Conservation (phyloP, 2,113 vertebrate species). For the Tympanuchus pallidicinctus region DNA sequence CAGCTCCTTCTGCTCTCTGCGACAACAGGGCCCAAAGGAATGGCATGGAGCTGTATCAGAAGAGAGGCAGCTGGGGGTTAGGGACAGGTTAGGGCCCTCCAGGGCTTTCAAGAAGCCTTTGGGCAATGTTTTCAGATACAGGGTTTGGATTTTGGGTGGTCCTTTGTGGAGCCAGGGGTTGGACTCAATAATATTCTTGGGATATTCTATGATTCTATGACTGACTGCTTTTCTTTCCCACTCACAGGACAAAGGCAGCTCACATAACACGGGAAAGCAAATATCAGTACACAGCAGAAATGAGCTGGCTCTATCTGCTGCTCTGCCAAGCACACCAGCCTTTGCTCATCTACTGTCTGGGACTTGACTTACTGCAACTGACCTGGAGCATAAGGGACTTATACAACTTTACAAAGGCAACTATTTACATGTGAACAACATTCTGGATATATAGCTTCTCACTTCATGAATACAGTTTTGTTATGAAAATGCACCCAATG, state of each 20-base stretch:
- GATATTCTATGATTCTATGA: not conserved
- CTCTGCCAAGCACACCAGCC: not conserved
- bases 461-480: not conserved
- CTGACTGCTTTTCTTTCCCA: too few species aligned
- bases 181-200: not conserved
- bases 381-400: fast-evolving
- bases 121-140: too few species aligned
- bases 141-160: too few species aligned
- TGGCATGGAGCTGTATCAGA: too few species aligned
- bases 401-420: not conserved
- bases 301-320: not conserved
- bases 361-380: not conserved
- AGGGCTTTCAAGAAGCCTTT: too few species aligned
- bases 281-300: not conserved
- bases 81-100: too few species aligned
- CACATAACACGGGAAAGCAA: too few species aligned
- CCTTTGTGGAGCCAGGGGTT: too few species aligned
- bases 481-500: not conserved
- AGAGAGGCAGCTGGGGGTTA: too few species aligned
- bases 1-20: too few species aligned
- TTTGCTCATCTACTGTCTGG: not conserved
- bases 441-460: not conserved
- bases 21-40: not conserved
- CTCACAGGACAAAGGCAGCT: not conserved
- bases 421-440: fast-evolving